Evolutionary conservation across 2,888 invertebrate species (phyloP).

Genomic region (Macroteleia sp.): DNA sequence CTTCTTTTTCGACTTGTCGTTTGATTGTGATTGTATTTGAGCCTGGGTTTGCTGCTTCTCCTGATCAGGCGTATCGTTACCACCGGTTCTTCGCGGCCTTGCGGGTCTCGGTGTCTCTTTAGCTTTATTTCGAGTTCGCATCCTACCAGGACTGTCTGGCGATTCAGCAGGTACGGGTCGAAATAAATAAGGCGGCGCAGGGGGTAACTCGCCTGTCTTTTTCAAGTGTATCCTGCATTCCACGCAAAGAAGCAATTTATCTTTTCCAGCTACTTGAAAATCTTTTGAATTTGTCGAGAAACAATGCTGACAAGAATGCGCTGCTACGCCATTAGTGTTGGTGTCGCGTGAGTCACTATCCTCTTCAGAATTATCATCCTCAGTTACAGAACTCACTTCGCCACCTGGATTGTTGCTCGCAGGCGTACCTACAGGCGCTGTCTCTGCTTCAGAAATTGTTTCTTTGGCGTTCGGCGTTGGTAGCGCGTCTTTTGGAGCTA

Average conservation of each 20-base stretch:
- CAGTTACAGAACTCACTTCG: conserved; percentile 90
- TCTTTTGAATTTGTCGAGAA: conserved; percentile 87
- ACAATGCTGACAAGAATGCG: conserved; percentile 89
- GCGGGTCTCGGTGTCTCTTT: conserved; percentile 87
- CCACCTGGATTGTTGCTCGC: conserved; percentile 82
- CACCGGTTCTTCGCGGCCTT: conserved; percentile 86
- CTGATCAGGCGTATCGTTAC: conserved; percentile 86
- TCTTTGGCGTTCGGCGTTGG: conserved; percentile 74
- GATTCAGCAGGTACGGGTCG: conserved; percentile 86
- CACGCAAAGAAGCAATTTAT: conserved; percentile 88
- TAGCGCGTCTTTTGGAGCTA: conserved; percentile 80
- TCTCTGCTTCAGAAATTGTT: conserved; percentile 83
- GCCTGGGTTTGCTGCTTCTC: conserved; percentile 79
- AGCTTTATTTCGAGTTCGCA: conserved; percentile 93
- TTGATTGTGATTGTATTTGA: conserved; percentile 82
- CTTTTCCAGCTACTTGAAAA: conserved; percentile 87
- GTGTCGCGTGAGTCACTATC: conserved; percentile 97
- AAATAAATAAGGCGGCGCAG: conserved; percentile 85
- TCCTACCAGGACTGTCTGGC: conserved; percentile 93
- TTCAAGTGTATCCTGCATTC: conserved; percentile 91
- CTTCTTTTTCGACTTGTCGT: conserved; percentile 84
- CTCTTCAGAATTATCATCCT: conserved; percentile 97
- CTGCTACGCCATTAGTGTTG: conserved; percentile 80
- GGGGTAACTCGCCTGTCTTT: conserved; percentile 90
- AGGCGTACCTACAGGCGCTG: conserved; percentile 76